Percentiles rank a stretch among this genome's conserved stretches.
phyloP scores from a whole-genome alignment of 1,140 invertebrate species.

The Pseudomyrmex sp. region DNA sequence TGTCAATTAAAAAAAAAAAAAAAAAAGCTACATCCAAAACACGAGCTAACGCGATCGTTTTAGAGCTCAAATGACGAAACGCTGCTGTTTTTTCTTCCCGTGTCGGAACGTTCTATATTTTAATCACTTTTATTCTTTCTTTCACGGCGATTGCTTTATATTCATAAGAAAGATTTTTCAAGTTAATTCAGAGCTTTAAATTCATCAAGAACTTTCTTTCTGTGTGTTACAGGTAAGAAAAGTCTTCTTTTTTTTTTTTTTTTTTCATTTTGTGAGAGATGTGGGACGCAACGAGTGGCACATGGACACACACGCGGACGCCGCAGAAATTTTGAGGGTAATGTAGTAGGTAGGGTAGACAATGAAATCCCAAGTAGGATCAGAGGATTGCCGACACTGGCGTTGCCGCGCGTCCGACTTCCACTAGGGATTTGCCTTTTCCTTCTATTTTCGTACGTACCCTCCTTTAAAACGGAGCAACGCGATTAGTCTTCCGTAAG shows the following conservation, averaged over 20 bases:
- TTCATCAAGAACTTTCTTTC: constrained; percentile 18
- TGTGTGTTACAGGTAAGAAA: constrained; percentile 76
- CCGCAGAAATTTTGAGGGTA: constrained; percentile 66
- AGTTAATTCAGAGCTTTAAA: neutral
- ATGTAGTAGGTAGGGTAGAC: constrained; percentile 64
- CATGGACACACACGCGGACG: constrained; percentile 31
- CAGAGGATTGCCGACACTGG: constrained; percentile 66
- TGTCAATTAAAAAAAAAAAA: neutral
- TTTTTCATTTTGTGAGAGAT: constrained; percentile 22
- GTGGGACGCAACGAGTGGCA: constrained; percentile 25
- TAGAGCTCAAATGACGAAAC: neutral
- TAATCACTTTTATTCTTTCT: too few relatives aligned
- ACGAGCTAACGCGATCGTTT: too few relatives aligned
- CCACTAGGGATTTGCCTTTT: neutral
- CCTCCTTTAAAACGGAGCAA: constrained; percentile 60
- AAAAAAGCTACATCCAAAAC: too few relatives aligned
- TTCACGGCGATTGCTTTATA: too few relatives aligned
- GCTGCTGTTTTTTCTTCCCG: neutral
- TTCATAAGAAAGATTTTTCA: neutral
- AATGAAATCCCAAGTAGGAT: constrained; percentile 74
- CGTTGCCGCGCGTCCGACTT: constrained; percentile 11
- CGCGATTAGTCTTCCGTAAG: constrained; percentile 62
- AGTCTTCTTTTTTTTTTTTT: constrained; percentile 42
- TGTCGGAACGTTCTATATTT: too few relatives aligned
- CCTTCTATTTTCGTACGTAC: constrained; percentile 29